These are phyloP conservation scores for Melanotaenia duboulayi DNA, from an alignment of 2,113 vertebrate species.

Conservation along the genomic window DNA sequence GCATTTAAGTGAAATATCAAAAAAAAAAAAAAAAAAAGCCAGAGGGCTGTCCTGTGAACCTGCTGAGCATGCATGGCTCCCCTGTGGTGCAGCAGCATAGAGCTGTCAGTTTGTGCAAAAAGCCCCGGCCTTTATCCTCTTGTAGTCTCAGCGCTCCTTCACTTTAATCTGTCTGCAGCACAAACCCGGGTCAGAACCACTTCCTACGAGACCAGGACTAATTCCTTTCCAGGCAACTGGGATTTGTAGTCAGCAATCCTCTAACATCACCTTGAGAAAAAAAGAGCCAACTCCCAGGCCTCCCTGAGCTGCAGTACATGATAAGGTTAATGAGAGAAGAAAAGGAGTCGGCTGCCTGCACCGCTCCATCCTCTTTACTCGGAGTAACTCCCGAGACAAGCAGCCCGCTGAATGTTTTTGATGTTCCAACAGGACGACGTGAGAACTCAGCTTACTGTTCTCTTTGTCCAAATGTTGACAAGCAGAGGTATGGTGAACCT, in stretches of 20 bases:
- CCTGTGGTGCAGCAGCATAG: conserved; percentile 32
- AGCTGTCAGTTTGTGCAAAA: conserved; percentile 55
- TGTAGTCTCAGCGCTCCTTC: conserved; percentile 47
- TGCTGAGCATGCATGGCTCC: conserved; percentile 41
- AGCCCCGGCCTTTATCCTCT: conserved; percentile 57
- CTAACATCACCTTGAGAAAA: conserved; percentile 66
- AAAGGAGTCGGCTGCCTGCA: conserved; percentile 5
- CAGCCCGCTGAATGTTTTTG: conserved; percentile 23
- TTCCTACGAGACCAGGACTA: conserved; percentile 61
- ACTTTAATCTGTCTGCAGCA: conserved; percentile 69
- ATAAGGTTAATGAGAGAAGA: conserved; percentile 72
- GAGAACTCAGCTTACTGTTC: conserved; percentile 24
- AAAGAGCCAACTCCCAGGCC: conserved; percentile 51
- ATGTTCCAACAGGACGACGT: conserved; percentile 25
- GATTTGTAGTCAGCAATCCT: conserved; percentile 77
- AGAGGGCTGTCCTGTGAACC: conserved; percentile 10
- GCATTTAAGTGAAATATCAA: conserved; percentile 9
- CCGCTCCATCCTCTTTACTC: conserved; percentile 15
- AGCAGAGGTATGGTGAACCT: conserved; percentile 34
- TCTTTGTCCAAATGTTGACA: conserved; percentile 51
- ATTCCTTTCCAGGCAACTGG: conserved; percentile 61
- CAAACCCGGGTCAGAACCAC: conserved; percentile 56
- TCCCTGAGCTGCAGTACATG: conserved; percentile 38
- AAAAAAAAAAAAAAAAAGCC: too few relatives aligned
- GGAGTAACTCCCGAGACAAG: conserved; percentile 20